Percentiles rank a stretch among this genome's conserved stretches.
Conservation (phyloP, 2,113 vertebrate species). For the Varanus komodoensis region DNA sequence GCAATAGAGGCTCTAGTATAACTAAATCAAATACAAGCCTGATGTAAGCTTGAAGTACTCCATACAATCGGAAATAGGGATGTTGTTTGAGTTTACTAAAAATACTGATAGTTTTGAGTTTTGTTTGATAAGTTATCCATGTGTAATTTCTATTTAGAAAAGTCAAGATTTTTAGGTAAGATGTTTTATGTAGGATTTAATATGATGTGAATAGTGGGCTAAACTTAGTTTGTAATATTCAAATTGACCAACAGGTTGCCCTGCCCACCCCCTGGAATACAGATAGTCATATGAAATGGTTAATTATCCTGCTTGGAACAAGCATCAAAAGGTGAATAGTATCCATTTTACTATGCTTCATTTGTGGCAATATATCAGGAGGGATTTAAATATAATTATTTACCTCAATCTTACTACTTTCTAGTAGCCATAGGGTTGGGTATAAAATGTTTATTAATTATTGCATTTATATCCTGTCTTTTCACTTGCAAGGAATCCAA, state of each 20-base stretch:
- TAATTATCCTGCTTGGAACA: neutral
- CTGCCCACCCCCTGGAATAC: neutral
- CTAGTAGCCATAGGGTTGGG: neutral
- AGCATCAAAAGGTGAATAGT: neutral
- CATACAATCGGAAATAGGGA: neutral
- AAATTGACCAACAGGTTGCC: neutral
- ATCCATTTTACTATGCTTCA: neutral
- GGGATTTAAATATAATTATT: neutral
- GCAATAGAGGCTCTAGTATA: slow-evolving; percentile 24
- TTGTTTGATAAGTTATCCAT: slow-evolving; percentile 9
- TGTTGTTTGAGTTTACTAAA: slow-evolving; percentile 25
- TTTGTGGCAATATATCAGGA: neutral
- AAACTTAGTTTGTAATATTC: neutral
- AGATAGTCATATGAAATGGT: neutral
- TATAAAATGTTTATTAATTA: neutral
- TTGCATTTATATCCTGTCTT: too few species aligned
- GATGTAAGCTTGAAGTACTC: neutral
- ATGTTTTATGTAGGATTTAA: neutral
- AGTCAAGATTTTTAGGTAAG: neutral
- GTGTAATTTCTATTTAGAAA: neutral
- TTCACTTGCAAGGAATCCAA: too few species aligned
- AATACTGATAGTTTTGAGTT: neutral
- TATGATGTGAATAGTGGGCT: neutral
- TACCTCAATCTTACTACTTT: neutral
- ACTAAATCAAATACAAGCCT: neutral